Conservation (phyloP, 2,113 vertebrate species). For the Rhipidura dahli region DNA sequence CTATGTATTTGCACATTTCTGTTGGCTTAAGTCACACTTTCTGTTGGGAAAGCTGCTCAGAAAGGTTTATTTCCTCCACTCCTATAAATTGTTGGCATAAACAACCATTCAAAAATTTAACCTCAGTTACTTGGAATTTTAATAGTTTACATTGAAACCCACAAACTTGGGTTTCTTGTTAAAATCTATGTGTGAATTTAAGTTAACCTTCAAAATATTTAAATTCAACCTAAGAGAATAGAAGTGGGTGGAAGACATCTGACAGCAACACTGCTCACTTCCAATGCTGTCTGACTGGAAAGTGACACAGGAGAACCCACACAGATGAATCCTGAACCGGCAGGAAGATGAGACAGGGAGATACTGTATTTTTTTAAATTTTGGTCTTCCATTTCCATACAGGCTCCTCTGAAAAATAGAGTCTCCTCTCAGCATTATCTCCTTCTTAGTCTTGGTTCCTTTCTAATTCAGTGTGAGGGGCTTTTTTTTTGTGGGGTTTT, state of each 20-base stretch:
- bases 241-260: background rate
- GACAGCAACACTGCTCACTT: background rate
- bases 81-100: constrained; percentile 36
- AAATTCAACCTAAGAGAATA: background rate
- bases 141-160: background rate
- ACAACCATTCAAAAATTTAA: constrained; percentile 30
- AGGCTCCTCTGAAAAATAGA: background rate
- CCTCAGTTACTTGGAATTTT: constrained; percentile 41
- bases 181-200: background rate
- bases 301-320: background rate
- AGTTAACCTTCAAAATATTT: constrained; percentile 45
- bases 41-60: constrained; percentile 35
- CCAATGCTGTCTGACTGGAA: background rate
- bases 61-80: constrained; percentile 47
- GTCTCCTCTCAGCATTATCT: background rate
- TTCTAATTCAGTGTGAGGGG: background rate
- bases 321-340: background rate
- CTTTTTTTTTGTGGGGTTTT: background rate
- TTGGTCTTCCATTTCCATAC: background rate
- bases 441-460: background rate
- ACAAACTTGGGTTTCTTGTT: background rate
- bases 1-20: constrained; percentile 53
- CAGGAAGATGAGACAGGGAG: background rate
- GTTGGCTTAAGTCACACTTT: constrained; percentile 44
- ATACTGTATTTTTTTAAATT: rapidly evolving